These are phyloP conservation scores for Phengaris alcon DNA, from an alignment of 2,888 invertebrate genomes.

Conservation along the genomic window DNA sequence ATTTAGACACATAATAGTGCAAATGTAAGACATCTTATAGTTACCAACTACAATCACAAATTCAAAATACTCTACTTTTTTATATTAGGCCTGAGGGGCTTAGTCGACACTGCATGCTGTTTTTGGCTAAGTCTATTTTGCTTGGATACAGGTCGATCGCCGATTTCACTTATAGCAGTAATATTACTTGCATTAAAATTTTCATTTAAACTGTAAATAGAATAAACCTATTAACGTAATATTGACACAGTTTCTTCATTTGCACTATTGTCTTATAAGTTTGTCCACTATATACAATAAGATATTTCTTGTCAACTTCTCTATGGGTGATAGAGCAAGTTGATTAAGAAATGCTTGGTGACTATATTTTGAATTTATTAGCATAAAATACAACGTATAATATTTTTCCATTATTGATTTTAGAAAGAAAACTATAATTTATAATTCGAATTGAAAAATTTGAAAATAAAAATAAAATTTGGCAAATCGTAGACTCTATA, in stretches of 20 bases:
- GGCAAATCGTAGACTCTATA: too few relatives aligned
- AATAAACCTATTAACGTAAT: not conserved
- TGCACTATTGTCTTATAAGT: slow-evolving; percentile 26
- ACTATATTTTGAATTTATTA: not conserved
- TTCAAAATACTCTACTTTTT: too few relatives aligned
- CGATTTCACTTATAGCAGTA: not conserved
- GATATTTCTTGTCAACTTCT: not conserved
- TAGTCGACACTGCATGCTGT: too few relatives aligned
- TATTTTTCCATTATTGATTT: too few relatives aligned
- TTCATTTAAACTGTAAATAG: not conserved
- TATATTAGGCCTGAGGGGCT: too few relatives aligned
- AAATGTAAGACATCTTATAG: slow-evolving; percentile 9
- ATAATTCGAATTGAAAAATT: too few relatives aligned
- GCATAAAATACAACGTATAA: too few relatives aligned
- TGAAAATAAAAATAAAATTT: too few relatives aligned
- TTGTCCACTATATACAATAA: not conserved
- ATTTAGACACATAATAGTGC: slow-evolving; percentile 25
- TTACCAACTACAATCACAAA: too few relatives aligned
- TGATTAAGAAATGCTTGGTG: not conserved
- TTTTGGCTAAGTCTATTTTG: too few relatives aligned
- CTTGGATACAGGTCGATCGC: too few relatives aligned
- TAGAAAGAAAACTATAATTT: not conserved
- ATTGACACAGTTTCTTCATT: not conserved
- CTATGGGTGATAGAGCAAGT: not conserved
- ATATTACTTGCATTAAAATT: not conserved